phyloP scores from a whole-genome alignment of 2,113 vertebrate species.

The Misgurnus anguillicaudatus region DNA sequence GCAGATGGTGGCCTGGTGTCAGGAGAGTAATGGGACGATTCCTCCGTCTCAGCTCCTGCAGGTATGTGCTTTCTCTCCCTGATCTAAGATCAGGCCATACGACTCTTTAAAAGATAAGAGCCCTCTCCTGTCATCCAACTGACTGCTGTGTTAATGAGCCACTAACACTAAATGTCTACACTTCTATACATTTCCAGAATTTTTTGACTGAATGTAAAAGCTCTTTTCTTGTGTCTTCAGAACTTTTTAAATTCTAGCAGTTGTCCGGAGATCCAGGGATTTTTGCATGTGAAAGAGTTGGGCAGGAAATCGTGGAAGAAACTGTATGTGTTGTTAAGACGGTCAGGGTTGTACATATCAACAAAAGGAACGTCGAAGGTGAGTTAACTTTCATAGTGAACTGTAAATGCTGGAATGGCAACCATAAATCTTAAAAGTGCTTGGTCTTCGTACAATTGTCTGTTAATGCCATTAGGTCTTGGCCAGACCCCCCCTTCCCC shows the following conservation, averaged over 20 bases:
- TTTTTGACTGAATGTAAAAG: no score
- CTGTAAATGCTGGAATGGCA: background rate
- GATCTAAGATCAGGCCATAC: background rate
- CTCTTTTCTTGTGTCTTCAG: constrained; percentile 63
- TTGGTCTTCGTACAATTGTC: background rate
- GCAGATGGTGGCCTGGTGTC: constrained; percentile 96
- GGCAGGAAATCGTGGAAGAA: constrained; percentile 97
- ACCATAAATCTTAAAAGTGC: background rate
- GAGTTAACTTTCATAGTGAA: constrained; percentile 19
- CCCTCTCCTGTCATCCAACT: background rate
- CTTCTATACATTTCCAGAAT: background rate
- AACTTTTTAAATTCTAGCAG: constrained; percentile 91
- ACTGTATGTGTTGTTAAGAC: constrained; percentile 87
- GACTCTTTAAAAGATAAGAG: background rate
- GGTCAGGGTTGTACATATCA: constrained; percentile 95
- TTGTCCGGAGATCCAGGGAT: constrained; percentile 96
- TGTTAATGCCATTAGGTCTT: background rate
- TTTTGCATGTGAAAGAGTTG: constrained; percentile 90
- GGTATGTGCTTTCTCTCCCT: constrained; percentile 66
- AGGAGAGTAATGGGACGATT: constrained; percentile 88
- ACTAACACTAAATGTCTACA: background rate
- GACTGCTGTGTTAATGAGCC: background rate
- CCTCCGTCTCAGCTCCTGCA: constrained; percentile 92
- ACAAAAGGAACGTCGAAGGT: constrained; percentile 98
- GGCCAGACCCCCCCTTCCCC: background rate